phyloP scores from a whole-genome alignment of 2,797 vertebrate species.

The Corythornis leucogaster region DNA sequence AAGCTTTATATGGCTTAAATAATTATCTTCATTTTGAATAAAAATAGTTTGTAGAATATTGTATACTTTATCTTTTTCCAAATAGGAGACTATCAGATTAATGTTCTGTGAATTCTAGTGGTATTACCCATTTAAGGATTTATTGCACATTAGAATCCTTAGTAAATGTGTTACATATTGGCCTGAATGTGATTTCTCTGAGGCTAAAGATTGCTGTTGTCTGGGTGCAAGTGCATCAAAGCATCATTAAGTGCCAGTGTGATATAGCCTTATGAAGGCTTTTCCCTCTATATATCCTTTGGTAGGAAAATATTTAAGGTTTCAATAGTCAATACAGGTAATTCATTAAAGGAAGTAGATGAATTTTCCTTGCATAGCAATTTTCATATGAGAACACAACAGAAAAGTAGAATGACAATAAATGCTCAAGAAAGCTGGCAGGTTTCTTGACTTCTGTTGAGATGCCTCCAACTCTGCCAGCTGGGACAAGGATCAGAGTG shows the following conservation, averaged over 20 bases:
- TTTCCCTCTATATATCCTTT: background rate
- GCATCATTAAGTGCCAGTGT: background rate
- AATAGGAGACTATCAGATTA: background rate
- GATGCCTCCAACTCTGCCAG: background rate
- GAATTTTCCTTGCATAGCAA: background rate
- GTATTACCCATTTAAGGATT: background rate
- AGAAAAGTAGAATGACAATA: background rate
- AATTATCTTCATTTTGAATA: background rate
- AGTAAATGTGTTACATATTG: background rate
- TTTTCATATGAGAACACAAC: background rate
- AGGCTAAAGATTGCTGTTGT: background rate
- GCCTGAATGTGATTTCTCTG: background rate
- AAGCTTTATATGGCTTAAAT: background rate
- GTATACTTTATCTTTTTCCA: background rate
- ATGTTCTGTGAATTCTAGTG: background rate
- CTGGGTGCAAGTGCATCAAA: background rate
- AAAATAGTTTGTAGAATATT: background rate
- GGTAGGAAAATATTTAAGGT: background rate
- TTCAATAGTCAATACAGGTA: background rate
- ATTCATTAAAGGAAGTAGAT: background rate
- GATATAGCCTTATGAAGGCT: background rate
- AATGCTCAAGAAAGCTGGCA: background rate
- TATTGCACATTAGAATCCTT: background rate
- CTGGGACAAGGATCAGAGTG: background rate
- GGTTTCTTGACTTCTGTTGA: background rate